Evolutionary conservation across 2,113 vertebrate species (phyloP).

Genomic region (Tychaedon coryphoeus): DNA sequence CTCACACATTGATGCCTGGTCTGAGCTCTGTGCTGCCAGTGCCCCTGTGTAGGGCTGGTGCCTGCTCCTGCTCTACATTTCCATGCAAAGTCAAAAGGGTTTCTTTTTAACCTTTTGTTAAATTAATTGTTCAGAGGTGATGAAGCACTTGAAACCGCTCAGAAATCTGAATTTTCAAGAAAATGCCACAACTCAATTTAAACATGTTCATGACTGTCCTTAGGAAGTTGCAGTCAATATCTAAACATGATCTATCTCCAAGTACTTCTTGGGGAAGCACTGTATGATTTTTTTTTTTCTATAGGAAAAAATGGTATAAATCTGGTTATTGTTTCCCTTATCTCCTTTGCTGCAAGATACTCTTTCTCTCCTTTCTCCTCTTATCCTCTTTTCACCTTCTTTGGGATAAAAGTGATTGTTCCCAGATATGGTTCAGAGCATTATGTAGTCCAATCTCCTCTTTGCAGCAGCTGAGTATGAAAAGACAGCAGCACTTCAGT

Average conservation of each 20-base stretch:
- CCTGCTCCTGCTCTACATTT: background rate
- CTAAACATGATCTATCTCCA: background rate
- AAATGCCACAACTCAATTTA: background rate
- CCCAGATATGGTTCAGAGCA: constrained; percentile 3
- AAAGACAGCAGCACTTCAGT: constrained; percentile 26
- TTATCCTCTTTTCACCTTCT: constrained; percentile 23
- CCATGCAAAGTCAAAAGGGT: background rate
- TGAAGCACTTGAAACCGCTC: background rate
- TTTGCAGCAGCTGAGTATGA: background rate
- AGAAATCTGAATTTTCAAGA: background rate
- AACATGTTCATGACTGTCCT: background rate
- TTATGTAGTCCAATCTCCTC: background rate
- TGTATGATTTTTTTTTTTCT: background rate
- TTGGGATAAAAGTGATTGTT: background rate
- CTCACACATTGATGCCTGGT: background rate
- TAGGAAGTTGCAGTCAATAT: background rate
- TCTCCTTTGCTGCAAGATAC: background rate
- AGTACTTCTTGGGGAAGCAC: background rate
- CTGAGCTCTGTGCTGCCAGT: background rate
- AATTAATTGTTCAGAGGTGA: background rate
- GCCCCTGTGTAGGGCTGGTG: background rate
- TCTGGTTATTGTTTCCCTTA: background rate
- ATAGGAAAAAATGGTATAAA: background rate
- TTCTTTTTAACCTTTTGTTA: background rate
- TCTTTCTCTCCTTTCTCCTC: background rate